Base-by-base conservation (phyloP, 1,140 invertebrate genomes). In the Trissolcus basalis region DNA sequence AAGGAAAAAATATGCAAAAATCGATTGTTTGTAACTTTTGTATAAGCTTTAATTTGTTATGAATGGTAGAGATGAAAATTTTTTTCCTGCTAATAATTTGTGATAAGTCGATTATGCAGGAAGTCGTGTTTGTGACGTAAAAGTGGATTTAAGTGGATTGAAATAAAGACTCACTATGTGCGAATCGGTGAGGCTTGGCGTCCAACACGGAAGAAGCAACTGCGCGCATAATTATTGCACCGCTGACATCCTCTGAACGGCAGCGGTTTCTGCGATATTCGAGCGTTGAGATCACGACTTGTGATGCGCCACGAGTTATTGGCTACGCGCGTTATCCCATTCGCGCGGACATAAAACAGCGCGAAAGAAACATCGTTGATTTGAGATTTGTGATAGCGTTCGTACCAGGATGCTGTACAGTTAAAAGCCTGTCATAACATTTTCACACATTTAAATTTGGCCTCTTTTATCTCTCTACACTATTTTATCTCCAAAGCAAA, bases 221-320 rank as follows among this genome's bases (percentile, higher is more conserved):
- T 78, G 74, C 69, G 74, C 69, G 77, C 80, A 83, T 83, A 81
- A 82, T 83, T 73, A 78, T 77, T 67, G 56, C 74, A 77, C 76
- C 44, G 55, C 55, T 54, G 55, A 64, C 70, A 64, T 73, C 55
- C 55, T 64, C 39, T 54, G 16, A 48, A 33, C 65, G 49, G 9
- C 43, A 58, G 36, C 19, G 19, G 19, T 27, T 36, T 59, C 47
- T 48, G 51, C 61, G 35, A 59, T 53, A 59, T 64, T 72, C 59
- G 48, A 54, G 12, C 60, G 55, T 55, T 65, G 44, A 3, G 44
- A 53, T 63, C 48, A 54, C 54, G 60, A 54, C 48, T 58, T 39
- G 41, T 55, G 41, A 53, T 59, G 69, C 36, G 36, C 19, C 19
- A 27, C 19, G 16, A 59, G 54, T 64, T 64, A 59, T 63, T 48